phyloP scores from a whole-genome alignment of 2,888 invertebrate species.

The Drosophila basisetae region DNA sequence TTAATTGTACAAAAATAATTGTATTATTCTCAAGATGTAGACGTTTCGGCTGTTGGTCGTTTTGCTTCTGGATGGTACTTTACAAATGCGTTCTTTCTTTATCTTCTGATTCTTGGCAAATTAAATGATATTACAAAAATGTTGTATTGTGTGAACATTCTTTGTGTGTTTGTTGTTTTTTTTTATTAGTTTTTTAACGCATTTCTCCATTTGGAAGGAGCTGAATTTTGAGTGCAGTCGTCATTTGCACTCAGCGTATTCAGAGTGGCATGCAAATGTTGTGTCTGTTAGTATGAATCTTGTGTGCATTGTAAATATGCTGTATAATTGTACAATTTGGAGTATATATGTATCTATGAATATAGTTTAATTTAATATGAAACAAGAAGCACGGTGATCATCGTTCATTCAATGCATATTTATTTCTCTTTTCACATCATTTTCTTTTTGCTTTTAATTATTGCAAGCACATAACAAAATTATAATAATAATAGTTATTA shows the following conservation, averaged over 20 bases:
- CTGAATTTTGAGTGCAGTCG: constrained; percentile 35
- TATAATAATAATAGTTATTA: constrained; percentile 63
- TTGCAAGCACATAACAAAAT: constrained; percentile 80
- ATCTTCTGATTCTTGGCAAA: constrained; percentile 50
- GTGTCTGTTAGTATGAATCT: constrained; percentile 7
- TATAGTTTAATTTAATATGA: constrained; percentile 18
- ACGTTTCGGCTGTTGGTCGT: constrained; percentile 70
- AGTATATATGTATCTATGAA: constrained; percentile 2
- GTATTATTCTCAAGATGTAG: constrained; percentile 49
- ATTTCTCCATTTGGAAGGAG: constrained; percentile 70
- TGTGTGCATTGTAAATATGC: constrained; percentile 19
- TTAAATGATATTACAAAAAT: constrained; percentile 53
- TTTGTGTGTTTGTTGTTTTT: background rate
- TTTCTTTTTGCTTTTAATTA: constrained; percentile 59
- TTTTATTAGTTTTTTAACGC: constrained; percentile 24
- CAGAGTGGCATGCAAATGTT: constrained; percentile 1
- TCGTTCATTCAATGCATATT: constrained; percentile 52
- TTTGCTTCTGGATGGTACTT: constrained; percentile 67
- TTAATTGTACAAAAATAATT: constrained; percentile 60
- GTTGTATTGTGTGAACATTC: constrained; percentile 33
- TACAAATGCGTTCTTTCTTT: constrained; percentile 42
- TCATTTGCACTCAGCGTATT: constrained; percentile 20
- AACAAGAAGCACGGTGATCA: constrained; percentile 27
- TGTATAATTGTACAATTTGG: constrained; percentile 20
- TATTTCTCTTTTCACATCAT: constrained; percentile 51